Conservation (phyloP, 1,140 invertebrate species). For the Aphelenchoides fujianensis region DNA sequence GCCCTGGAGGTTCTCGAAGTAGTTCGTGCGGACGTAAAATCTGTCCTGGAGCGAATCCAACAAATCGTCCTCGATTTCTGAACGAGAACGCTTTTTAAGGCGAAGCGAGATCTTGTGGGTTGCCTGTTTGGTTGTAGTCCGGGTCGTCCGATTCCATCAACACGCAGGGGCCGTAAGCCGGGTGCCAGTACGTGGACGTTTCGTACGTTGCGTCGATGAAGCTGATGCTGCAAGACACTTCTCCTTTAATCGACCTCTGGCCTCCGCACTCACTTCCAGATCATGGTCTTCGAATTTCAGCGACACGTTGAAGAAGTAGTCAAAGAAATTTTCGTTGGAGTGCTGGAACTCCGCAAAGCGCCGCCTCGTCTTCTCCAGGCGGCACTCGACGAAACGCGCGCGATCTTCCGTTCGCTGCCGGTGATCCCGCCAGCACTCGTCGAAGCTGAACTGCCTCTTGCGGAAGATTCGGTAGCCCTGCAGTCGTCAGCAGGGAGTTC, state of each 20-base stretch:
- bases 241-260: background rate
- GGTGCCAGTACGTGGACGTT: background rate
- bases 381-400: conserved; percentile 26
- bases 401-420: background rate
- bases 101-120: too few species aligned
- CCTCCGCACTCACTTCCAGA: background rate
- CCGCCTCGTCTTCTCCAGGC: conserved; percentile 15
- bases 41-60: background rate
- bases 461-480: background rate
- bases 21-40: background rate
- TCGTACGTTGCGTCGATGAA: background rate
- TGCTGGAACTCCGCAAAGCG: conserved; percentile 25
- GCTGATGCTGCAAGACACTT: background rate
- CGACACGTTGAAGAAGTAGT: conserved; percentile 5
- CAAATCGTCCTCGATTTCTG: background rate
- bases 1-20: background rate
- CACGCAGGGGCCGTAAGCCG: background rate
- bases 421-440: background rate
- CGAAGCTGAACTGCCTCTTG: background rate
- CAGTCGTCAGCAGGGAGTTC: background rate
- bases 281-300: conserved; percentile 14
- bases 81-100: too few species aligned
- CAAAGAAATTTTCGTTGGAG: background rate
- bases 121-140: background rate
- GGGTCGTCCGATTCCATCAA: background rate